Evolutionary conservation across 1,140 invertebrate genomes (phyloP).

Genomic region (Acromyrmex heyeri): DNA sequence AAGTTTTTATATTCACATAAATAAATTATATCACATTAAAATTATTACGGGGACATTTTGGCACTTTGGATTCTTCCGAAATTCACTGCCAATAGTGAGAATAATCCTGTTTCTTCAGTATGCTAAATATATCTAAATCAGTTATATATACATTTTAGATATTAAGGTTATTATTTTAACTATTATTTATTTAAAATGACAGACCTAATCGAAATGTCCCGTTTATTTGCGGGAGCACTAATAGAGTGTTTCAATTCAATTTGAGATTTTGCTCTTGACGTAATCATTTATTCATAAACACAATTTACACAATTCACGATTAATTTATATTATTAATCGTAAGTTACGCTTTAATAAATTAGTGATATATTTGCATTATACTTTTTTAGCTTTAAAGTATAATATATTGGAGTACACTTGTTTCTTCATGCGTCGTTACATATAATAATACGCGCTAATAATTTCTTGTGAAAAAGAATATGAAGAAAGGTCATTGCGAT

Average conservation of each 20-base stretch:
- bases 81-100: slow-evolving; percentile 72
- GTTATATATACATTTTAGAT: background rate
- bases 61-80: slow-evolving; percentile 53
- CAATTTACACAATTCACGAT: background rate
- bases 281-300: background rate
- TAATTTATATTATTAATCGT: background rate
- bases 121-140: slow-evolving; percentile 9
- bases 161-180: slow-evolving; percentile 23
- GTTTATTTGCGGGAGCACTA: background rate
- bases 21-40: background rate
- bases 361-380: background rate
- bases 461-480: slow-evolving; percentile 12
- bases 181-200: background rate
- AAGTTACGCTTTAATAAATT: slow-evolving; percentile 8
- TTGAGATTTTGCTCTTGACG: background rate
- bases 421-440: background rate
- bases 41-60: background rate
- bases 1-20: slow-evolving; percentile 22
- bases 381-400: background rate
- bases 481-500: background rate
- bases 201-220: slow-evolving; percentile 1
- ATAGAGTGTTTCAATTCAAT: slow-evolving; percentile 18
- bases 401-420: background rate
- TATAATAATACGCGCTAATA: slow-evolving; percentile 1
- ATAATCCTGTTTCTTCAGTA: slow-evolving; percentile 22